Evolutionary conservation across 2,113 vertebrate species (phyloP).

Genomic region (Puntigrus tetrazona): DNA sequence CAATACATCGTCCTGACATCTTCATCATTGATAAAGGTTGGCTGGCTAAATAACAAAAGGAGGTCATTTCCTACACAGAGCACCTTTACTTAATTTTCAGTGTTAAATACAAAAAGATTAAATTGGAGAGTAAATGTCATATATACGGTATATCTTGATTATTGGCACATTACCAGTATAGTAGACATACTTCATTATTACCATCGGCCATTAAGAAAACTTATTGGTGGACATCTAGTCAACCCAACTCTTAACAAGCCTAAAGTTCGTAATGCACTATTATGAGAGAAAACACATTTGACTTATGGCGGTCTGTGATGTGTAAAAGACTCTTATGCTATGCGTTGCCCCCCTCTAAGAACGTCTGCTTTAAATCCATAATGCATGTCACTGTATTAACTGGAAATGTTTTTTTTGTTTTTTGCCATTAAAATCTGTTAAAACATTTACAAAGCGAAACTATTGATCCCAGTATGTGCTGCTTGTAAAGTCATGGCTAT

Average conservation of each 20-base stretch:
- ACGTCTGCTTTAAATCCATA: slow-evolving; percentile 8
- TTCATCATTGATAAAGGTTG: not conserved
- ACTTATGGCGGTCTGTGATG: not conserved
- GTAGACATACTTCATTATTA: too few species aligned
- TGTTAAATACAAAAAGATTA: not conserved
- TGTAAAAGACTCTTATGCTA: not conserved
- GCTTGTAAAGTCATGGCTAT: not conserved
- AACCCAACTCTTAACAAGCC: not conserved
- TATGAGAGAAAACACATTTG: not conserved
- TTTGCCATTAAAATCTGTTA: slow-evolving; percentile 44
- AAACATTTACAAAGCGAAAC: slow-evolving; percentile 35
- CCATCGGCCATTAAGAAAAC: not conserved
- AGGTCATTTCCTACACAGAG: not conserved
- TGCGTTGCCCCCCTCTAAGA: not conserved
- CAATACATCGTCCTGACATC: not conserved
- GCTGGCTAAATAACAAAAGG: not conserved
- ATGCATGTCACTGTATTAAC: not conserved
- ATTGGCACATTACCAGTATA: too few species aligned
- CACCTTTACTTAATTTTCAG: too few species aligned
- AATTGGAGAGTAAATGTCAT: not conserved
- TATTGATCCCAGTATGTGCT: slow-evolving; percentile 21
- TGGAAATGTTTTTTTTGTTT: not conserved
- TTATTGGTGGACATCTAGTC: not conserved
- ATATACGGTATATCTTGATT: too few species aligned
- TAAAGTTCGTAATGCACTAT: not conserved